phyloP scores from a whole-genome alignment of 1,140 invertebrate genomes.

The Rhyacophila brunnea region DNA sequence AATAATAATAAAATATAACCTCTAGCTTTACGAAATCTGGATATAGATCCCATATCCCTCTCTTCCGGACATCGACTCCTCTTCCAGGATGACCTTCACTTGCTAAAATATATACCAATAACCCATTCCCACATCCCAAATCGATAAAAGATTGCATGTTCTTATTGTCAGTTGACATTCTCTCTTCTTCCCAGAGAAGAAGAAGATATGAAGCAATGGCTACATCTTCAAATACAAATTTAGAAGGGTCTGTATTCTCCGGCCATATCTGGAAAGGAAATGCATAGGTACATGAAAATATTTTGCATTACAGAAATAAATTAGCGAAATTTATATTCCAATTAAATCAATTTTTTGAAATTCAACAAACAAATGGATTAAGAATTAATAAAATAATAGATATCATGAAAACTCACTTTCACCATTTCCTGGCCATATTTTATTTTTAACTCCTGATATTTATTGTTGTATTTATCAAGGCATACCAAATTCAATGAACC shows the following conservation, averaged over 20 bases:
- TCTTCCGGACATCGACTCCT: conserved; percentile 85
- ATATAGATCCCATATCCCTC: conserved; percentile 90
- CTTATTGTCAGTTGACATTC: conserved; percentile 43
- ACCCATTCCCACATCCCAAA: conserved; percentile 95
- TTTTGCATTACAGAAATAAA: no score
- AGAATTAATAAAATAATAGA: no score
- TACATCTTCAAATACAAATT: conserved; percentile 96
- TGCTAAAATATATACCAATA: conserved; percentile 85
- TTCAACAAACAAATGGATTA: no score
- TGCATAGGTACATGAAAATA: no score
- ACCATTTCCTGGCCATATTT: conserved; percentile 77
- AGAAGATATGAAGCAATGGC: conserved; percentile 92
- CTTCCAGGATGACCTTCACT: conserved; percentile 82
- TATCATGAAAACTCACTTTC: conserved; percentile 48
- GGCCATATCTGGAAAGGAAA: conserved; percentile 68
- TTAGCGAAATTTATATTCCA: no score
- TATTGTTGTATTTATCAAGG: conserved; percentile 66
- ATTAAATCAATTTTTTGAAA: no score
- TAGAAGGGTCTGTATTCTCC: conserved; percentile 88
- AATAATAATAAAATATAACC: no score
- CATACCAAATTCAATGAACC: conserved; percentile 69
- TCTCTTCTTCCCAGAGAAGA: conserved; percentile 68
- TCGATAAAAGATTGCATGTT: conserved; percentile 80
- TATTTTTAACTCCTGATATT: conserved; percentile 75
- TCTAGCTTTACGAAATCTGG: conserved; percentile 52